Base-by-base conservation (phyloP, 2,888 invertebrate species). In the Diarsia rubi region DNA sequence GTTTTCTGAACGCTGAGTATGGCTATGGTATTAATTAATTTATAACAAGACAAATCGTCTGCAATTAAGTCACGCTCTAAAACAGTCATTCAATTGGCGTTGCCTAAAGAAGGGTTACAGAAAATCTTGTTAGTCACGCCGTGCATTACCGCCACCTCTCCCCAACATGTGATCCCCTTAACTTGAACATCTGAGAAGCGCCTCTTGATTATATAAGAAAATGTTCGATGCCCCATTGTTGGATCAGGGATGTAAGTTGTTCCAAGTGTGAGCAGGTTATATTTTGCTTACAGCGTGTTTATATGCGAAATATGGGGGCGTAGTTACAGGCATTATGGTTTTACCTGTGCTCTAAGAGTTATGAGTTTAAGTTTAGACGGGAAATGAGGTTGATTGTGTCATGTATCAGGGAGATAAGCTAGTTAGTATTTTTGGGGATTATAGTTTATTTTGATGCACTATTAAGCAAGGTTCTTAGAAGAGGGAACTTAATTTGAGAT, bases 131-230 rank as follows among this genome's bases (percentile, higher is more conserved):
- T 81, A 76, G 85, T 81, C 82, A 65, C 59, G 77, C 62, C 37
- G 54, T 77, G 24, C 62, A 70, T 77, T 70, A 71, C 73, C 71
- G 72, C 79, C 73, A 54, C 27, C 47, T 71, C 78, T 62, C 78
- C 85, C 69, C 45, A 73, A 72, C 59, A 73, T 74, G 73, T 45
- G 72, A 72, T n/a, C 84, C 75, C 70, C 87, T 84, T 65, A 85
- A 84, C 78, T 71, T 81, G 81, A 88, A 89, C 90, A 88, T 86
- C 86, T 86, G 78, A 89, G 91, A 88, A 91, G 89, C 89, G 80
- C 78, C 91, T 89, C 93, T 94, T 94, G 92, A 95, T 94, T 93
- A 94, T 92, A 93, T 93, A 92, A 93, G 94, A 94, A 94, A 94
- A 90, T 91, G 92, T 92, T 93, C 92, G 92, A 93, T 92, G 91